Evolutionary conservation across 2,888 invertebrate genomes (phyloP).

Genomic region (Brachypterus glaber): DNA sequence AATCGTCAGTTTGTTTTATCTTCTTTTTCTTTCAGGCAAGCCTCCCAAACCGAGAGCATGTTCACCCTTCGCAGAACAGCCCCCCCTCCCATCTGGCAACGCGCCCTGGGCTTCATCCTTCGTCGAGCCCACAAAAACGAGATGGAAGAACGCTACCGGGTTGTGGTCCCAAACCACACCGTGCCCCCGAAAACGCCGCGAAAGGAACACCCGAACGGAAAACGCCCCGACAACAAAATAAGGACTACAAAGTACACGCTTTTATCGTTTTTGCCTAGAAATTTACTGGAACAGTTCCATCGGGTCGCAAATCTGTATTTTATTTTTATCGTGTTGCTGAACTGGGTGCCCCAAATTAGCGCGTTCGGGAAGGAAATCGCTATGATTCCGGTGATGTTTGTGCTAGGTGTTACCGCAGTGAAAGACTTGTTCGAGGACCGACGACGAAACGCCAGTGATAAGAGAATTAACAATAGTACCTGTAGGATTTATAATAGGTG

Average conservation of each 20-base stretch:
- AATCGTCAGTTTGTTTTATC: background rate
- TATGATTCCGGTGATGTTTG: conserved; percentile 90
- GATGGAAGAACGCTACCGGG: conserved; percentile 40
- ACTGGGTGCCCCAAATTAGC: conserved; percentile 91
- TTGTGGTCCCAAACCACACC: conserved; percentile 76
- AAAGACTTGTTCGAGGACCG: conserved; percentile 94
- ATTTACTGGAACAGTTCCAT: conserved; percentile 94
- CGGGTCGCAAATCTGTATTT: conserved; percentile 97
- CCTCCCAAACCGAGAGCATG: conserved; percentile 80
- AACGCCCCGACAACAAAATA: conserved; percentile 73
- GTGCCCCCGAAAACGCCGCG: conserved; percentile 72
- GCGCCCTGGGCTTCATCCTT: conserved; percentile 52
- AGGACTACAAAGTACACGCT: conserved; percentile 92
- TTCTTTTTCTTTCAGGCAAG: conserved; percentile 49
- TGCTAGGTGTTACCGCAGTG: conserved; percentile 85
- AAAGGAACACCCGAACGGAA: conserved; percentile 76
- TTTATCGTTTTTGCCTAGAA: conserved; percentile 89
- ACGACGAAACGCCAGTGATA: conserved; percentile 80
- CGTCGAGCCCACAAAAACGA: conserved; percentile 53
- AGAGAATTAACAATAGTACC: conserved; percentile 85
- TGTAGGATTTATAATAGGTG: conserved; percentile 89
- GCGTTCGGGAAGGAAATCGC: conserved; percentile 94
- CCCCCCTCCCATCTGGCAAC: conserved; percentile 62
- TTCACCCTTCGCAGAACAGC: conserved; percentile 74
- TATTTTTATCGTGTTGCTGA: conserved; percentile 89